Evolutionary conservation across 2,113 vertebrate genomes (phyloP), one percentile per base, ranked within the genome.

Genomic region (Daphoenositta chrysoptera): DNA sequence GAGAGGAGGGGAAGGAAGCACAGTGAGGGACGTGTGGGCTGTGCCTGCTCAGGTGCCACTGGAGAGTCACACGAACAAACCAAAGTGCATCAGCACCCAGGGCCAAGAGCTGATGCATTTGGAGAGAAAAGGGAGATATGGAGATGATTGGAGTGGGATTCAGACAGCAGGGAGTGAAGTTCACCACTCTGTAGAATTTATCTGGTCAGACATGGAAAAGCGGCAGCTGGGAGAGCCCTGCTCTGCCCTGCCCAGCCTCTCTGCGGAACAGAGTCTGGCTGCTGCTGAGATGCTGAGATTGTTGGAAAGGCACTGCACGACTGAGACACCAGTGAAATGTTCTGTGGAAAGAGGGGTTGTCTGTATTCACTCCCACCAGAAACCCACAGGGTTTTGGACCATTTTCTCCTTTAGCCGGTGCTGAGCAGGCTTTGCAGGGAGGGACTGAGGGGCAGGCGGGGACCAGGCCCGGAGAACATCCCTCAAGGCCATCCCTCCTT

Each of bases 361-460:
- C 87, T 65, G 58, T 28, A 21, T 28, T 73, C 63, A 83, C 79
- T 94, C 96, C 96, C 96, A 96, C 94, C 96, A 96, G 96, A 96
- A 96, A 95, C 37, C 61, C 85, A 95, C 95, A 95, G 96, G 79
- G 56, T 3, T 96, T 83, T 88, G 92, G 93, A 94, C 31, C 37
- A 56, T 94, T 93, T 96, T 96, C 96, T 87, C 90, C 93, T 94
- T 54, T 24, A 76, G 86, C 56, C 8, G 4, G 78, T 45, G 39
- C 75, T 27, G 35, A 61, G 35, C 0, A 5, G 82, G 8, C 4
- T 63, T 17, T 44, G 39, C 77, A 31, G 45, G 50, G 54, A 68
- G 40, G 51, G 42, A 54, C 58, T 0, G 10, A 58, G 33, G 54
- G 66, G 27, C 65, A 71, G 69, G 5, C 0, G 2, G 58, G 58